Evolutionary conservation across 2,113 vertebrate genomes (phyloP).

Genomic region (Callospermophilus lateralis): DNA sequence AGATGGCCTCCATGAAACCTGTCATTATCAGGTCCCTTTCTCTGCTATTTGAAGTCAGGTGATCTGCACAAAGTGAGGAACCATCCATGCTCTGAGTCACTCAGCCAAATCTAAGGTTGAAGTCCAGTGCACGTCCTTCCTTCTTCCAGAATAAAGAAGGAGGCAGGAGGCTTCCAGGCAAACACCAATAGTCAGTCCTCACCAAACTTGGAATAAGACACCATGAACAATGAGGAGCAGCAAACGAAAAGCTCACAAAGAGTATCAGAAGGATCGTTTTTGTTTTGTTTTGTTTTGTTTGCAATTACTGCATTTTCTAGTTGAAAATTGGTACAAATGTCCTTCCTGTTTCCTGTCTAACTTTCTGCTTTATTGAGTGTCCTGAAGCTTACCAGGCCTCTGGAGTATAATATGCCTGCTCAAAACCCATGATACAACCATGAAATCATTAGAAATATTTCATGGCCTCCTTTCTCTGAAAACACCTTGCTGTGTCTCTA

Average conservation of each 20-base stretch:
- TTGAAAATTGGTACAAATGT: constrained; percentile 36
- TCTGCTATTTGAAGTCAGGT: background rate
- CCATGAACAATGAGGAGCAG: background rate
- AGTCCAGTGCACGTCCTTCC: background rate
- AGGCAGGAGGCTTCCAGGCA: background rate
- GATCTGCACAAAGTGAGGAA: background rate
- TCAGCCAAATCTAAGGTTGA: background rate
- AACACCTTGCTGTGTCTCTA: background rate
- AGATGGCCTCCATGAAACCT: background rate
- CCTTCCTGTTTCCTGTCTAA: background rate
- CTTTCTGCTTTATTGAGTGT: background rate
- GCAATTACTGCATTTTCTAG: constrained; percentile 51
- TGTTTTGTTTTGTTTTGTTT: background rate
- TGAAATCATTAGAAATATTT: background rate
- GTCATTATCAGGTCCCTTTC: background rate
- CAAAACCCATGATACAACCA: background rate
- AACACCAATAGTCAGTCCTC: background rate
- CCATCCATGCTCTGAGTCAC: background rate
- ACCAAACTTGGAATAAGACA: background rate
- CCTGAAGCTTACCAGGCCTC: background rate
- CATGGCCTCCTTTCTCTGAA: background rate
- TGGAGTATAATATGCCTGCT: background rate
- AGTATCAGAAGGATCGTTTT: constrained; percentile 59
- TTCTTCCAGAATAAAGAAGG: background rate
- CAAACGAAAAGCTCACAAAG: background rate